These are phyloP conservation scores for Callithrix jacchus DNA, from an alignment of 2,113 vertebrate species.

Conservation along the genomic window DNA sequence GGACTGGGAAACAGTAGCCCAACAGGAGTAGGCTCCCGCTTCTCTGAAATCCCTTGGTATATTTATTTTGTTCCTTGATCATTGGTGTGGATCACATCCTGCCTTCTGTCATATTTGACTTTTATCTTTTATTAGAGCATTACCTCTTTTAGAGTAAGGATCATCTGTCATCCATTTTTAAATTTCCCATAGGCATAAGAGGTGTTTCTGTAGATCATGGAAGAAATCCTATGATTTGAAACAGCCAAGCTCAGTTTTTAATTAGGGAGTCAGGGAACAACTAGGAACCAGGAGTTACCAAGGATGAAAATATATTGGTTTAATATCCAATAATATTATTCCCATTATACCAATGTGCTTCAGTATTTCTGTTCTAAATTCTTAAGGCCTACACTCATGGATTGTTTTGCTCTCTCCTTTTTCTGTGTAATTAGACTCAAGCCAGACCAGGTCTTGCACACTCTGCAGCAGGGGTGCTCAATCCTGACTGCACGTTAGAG, in stretches of 20 bases:
- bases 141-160: neutral
- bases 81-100: neutral
- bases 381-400: neutral
- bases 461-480: neutral
- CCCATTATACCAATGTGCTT: neutral
- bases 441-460: neutral
- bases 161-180: neutral
- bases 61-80: neutral
- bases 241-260: neutral
- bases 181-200: neutral
- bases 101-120: neutral
- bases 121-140: neutral
- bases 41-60: neutral
- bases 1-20: neutral
- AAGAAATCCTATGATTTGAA: neutral
- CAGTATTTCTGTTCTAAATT: conserved; percentile 30
- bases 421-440: neutral
- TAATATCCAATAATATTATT: conserved; percentile 50
- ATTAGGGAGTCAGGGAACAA: neutral
- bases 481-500: neutral
- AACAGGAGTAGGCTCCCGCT: neutral
- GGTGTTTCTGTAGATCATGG: neutral
- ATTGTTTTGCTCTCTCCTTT: neutral
- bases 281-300: neutral
- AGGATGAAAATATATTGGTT: conserved; percentile 44